Evolutionary conservation across 2,797 vertebrate species (phyloP), one percentile per base, ranked within the genome.

Genomic region (Anabacerthia variegaticeps): DNA sequence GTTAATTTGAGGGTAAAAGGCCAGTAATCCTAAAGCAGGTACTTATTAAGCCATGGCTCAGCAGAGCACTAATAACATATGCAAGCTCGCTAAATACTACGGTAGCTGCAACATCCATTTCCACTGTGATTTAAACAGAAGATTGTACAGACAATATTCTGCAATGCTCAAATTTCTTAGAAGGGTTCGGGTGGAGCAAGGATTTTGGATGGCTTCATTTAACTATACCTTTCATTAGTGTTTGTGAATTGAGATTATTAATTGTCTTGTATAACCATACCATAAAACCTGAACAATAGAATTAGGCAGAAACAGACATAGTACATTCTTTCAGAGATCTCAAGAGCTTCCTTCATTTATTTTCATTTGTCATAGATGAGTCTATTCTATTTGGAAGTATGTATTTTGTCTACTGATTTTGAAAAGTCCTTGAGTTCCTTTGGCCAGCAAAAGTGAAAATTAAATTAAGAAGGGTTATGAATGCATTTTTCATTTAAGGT

Each of bases 1-100:
- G 21, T 49, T 92, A 95, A 95, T 91, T 89, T 91, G 46, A 89
- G 39, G 41, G 43, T 88, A 82, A 72, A 92, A 19, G 37, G 30
- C 51, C 43, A 88, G n/a, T n/a, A 92, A 28, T 73, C 27, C 28
- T 71, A 59, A 86, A 26, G 41, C 79, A 63, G 59, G 27, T 90
- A 68, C 51, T 93, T 85, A 88, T 67, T 93, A 96, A 86, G 34
- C 24, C 0, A 0, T 84, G 80, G 48, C 55, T 93, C 44, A 82
- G 39, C 59, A 79, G 76, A 88, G 27, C 24, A 27, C 58, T 95
- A 93, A 94, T 93, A 79, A 92, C 48, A 79, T 54, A 82, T 34
- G 30, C 32, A 77, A 83, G 6, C 49, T 80, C 71, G 16, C 32
- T 93, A 95, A 95, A 71, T 74, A 58, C 41, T 71, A 30, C 78